Evolutionary conservation across 2,113 vertebrate species (phyloP), one percentile per base, ranked within the genome.

Genomic region (Mustela lutreola): DNA sequence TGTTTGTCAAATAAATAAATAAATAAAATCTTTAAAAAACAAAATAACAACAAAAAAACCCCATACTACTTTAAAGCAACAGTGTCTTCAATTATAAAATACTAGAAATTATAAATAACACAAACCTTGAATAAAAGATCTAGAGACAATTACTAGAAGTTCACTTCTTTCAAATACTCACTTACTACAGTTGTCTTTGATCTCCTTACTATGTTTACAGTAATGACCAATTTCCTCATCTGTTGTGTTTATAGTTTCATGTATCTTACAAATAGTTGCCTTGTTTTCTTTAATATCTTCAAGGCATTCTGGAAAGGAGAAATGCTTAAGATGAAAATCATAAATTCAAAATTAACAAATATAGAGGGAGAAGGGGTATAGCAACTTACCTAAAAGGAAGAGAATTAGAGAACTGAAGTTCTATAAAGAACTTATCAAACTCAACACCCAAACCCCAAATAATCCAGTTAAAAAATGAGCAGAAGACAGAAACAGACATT

Each of bases 141-240:
- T 48, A 91, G 75, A 79, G 22, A 75, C 39, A 97, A 31, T 73
- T 94, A 95, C 0, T 79, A 31, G 96, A 93, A 91, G 36, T 85
- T 39, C n/a, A 89, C 50, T 91, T 97, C 18, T 75, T 36, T 81
- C 24, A 97, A 65, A 97, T 98, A 99, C 99, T 99, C 96, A 99
- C 99, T 0, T 75, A 33, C 75, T 96, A 97, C 95, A 97, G 79
- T 11, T 98, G 84, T 98, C 98, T 96, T 98, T 99, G 87, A 89
- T 98, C 1, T 56, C 98, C 81, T 98, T 86, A 3, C 95, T 99
- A 90, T 98, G 98, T 93, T 98, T 99, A 82, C 22, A 94, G 70
- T 99, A 98, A 97, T 98, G 90, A 97, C 63, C 80, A 97, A 99
- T 98, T 89, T 94, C 96, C 48, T 99, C 98, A 31, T 98, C 98